These are phyloP conservation scores for Otolemur crassicaudatus DNA, from an alignment of 2,797 vertebrate species.

Conservation along the genomic window DNA sequence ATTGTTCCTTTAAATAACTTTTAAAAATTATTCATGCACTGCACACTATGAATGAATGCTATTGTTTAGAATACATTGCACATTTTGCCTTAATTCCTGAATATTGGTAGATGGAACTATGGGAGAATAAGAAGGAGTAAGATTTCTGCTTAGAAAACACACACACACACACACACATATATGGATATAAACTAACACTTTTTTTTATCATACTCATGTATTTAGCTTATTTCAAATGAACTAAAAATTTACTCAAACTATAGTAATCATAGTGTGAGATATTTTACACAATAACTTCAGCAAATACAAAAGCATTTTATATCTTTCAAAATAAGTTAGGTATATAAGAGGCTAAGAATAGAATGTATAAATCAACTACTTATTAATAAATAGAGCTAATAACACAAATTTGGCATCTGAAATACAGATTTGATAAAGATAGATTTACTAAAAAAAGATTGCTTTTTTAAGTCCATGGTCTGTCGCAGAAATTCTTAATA, in stretches of 20 bases:
- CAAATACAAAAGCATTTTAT: constrained; percentile 10
- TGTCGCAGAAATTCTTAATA: neutral
- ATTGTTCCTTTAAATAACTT: neutral
- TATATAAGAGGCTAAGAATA: constrained; percentile 22
- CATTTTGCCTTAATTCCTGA: constrained; percentile 26
- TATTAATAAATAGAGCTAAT: constrained; percentile 4
- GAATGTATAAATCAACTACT: neutral
- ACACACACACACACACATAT: accelerated
- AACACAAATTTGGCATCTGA: constrained; percentile 37
- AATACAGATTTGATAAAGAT: neutral
- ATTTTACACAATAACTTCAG: constrained; percentile 25
- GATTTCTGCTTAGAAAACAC: neutral
- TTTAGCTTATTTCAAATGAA: constrained; percentile 43
- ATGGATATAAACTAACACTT: neutral
- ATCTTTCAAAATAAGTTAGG: constrained; percentile 29
- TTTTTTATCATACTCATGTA: neutral
- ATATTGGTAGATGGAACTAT: neutral
- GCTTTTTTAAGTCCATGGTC: neutral
- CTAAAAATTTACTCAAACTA: neutral
- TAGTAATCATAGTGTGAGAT: neutral
- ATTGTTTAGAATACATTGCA: neutral
- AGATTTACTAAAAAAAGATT: neutral
- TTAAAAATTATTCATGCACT: neutral
- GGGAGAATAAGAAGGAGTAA: neutral
- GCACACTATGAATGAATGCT: neutral